Base-by-base conservation (phyloP, 2,797 vertebrate species). In the Notolepis coatsorum region DNA sequence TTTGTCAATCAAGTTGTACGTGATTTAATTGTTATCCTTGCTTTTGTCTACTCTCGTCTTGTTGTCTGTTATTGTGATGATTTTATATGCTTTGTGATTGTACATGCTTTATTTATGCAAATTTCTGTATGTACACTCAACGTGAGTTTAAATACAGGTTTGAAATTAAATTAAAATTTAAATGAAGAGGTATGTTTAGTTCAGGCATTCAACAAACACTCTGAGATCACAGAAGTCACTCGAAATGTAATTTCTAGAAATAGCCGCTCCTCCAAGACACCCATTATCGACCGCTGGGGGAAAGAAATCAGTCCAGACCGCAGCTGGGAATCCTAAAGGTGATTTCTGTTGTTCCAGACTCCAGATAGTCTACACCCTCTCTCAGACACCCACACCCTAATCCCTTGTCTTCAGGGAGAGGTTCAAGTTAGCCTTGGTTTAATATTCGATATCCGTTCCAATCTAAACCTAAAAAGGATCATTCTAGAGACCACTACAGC, bases 281-380 rank as follows among this genome's bases (percentile, higher is more conserved):
- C 57, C 55, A 51, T 80, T 73, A 73, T 73, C 79, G 77, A 82
- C 81, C 79, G 52, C 68, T 79, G 73, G 66, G n/a, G n/a, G n/a
- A n/a, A 67, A 76, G 74, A 68, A 58, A 47, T 45, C 24, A 68
- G 73, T 64, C 73, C 69, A 74, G 60, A 84, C 81, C 62, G 42
- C 74, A 61, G 82, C 82, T n/a, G 79, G 85, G 74, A 76, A 70
- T 62, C 71, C 76, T 68, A 56, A 81, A 82, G 84, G 70, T 84
- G 80, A 84, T 85, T 42, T 48, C 62, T 63, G 73, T 74, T 71
- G 68, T 85, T 83, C 82, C 81, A 70, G 70, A 81, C 71, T 73
- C 56, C 61, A 79, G 77, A 83, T 71, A 63, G 41, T 5, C 27
- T 35, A 50, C n/a, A n/a, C n/a, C n/a, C n/a, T n/a, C 41, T 63